Conservation (phyloP, 2,888 invertebrate genomes). For the Agrochola lychnidis region DNA sequence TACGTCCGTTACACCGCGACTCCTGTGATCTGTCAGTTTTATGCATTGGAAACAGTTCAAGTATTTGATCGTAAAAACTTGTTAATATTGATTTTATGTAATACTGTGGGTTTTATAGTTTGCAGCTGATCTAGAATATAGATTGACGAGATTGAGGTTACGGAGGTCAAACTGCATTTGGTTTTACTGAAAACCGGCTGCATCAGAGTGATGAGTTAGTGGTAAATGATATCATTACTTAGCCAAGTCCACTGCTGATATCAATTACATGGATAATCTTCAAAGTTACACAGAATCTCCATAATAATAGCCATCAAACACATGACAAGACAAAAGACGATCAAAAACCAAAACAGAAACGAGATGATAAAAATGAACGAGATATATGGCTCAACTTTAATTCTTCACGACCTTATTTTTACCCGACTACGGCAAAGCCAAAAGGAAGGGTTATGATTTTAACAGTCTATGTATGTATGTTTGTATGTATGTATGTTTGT, state of each 20-base stretch:
- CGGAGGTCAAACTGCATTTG: neutral
- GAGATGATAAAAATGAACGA: too few species aligned
- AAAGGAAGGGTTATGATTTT: too few species aligned
- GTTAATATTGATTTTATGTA: conserved; percentile 29
- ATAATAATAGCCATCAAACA: neutral
- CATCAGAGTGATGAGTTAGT: neutral
- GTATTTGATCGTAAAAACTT: conserved; percentile 28
- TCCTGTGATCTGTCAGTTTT: conserved; percentile 13
- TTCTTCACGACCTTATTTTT: too few species aligned
- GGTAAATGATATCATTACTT: neutral
- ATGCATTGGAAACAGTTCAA: conserved; percentile 44
- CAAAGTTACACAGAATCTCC: neutral
- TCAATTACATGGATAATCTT: neutral
- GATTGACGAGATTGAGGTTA: conserved; percentile 1
- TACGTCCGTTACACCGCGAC: conserved; percentile 2
- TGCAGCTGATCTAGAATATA: neutral
- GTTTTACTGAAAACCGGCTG: neutral
- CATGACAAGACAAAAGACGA: neutral
- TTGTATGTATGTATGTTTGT: too few species aligned
- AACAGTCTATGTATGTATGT: too few species aligned
- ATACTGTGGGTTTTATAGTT: conserved; percentile 16
- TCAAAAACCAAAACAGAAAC: neutral
- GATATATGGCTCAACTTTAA: too few species aligned
- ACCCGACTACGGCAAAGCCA: too few species aligned
- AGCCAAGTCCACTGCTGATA: neutral